These are phyloP conservation scores for Eristalis intricaria DNA, from an alignment of 2,888 invertebrate species.

Conservation along the genomic window DNA sequence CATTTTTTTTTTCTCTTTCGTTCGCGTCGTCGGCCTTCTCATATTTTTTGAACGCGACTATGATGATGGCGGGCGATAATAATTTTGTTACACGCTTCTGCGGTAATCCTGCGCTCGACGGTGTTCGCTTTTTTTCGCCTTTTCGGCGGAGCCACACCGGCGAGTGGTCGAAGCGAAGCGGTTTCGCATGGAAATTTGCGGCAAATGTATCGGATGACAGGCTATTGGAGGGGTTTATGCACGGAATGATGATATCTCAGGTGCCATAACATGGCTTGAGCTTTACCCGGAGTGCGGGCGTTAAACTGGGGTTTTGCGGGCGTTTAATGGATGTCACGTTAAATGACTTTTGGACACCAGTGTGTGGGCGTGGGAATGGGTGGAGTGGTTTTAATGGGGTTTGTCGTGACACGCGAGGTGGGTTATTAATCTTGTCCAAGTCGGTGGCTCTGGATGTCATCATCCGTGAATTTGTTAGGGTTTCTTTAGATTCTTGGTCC, in stretches of 20 bases:
- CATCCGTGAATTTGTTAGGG: too few species aligned
- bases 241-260: background rate
- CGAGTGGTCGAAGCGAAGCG: background rate
- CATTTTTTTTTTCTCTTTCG: background rate
- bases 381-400: background rate
- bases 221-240: background rate
- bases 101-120: background rate
- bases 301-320: background rate
- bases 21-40: background rate
- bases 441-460: too few species aligned
- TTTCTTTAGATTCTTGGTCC: too few species aligned
- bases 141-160: background rate
- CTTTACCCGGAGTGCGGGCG: background rate
- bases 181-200: background rate
- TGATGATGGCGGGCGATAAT: constrained; percentile 15
- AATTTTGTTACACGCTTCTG: background rate
- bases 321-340: background rate
- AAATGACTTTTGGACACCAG: background rate
- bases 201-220: background rate
- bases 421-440: too few species aligned
- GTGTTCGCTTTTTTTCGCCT: background rate
- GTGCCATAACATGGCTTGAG: background rate
- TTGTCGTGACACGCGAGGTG: too few species aligned
- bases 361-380: background rate
- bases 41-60: constrained; percentile 9